Evolutionary conservation across 2,113 vertebrate genomes (phyloP).

Genomic region (Tricholaema leucomelas): DNA sequence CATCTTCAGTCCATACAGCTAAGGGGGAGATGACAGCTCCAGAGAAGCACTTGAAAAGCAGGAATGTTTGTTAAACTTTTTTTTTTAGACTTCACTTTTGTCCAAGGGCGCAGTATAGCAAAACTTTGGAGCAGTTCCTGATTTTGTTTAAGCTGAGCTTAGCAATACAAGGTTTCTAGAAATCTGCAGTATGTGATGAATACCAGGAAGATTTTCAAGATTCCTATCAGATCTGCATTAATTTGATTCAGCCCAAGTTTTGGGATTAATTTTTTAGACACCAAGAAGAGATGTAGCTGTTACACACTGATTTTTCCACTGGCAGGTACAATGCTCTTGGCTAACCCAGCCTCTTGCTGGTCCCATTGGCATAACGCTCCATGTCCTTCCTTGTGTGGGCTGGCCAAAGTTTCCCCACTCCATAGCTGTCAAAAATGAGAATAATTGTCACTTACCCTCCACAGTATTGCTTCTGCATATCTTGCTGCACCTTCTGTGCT

Average conservation of each 20-base stretch:
- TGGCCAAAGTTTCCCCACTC: not conserved
- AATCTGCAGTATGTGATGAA: not conserved
- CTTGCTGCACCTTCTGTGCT: not conserved
- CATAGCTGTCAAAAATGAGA: not conserved
- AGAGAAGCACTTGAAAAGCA: not conserved
- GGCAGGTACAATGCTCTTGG: not conserved
- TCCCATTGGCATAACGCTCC: not conserved
- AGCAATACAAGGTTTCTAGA: not conserved
- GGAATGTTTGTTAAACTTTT: not conserved
- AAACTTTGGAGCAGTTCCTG: not conserved
- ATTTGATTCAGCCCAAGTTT: not conserved
- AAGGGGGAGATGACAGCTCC: not conserved
- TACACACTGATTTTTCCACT: not conserved
- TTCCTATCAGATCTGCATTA: not conserved
- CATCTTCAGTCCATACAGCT: not conserved
- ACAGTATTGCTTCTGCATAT: not conserved
- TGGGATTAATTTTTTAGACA: not conserved
- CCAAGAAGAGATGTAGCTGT: not conserved
- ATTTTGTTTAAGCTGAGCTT: conserved; percentile 9
- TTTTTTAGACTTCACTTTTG: conserved; percentile 28
- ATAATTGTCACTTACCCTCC: not conserved
- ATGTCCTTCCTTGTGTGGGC: fast-evolving
- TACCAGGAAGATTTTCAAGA: conserved; percentile 33
- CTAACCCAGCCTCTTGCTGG: not conserved
- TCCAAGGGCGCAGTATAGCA: not conserved